Base-by-base conservation (phyloP, 2,113 vertebrate genomes). In the Narcine bancroftii region DNA sequence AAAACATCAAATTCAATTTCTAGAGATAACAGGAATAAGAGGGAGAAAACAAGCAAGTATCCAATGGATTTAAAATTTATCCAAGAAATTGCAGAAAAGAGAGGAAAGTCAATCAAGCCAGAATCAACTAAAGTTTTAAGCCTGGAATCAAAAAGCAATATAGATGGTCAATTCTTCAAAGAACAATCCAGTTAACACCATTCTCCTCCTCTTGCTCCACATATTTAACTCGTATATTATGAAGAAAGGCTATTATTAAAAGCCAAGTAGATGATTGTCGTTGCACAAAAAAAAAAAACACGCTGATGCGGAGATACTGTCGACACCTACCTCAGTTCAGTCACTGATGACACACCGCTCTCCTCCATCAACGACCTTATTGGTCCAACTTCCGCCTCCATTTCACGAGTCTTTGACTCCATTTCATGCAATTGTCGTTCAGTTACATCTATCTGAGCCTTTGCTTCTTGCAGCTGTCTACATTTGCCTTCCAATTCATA, bases 261-360 rank as follows among this genome's bases (percentile, higher is more conserved):
- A 19, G 21, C 66, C 21, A 24, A 5, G 24, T 69, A 69, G 66
- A 69, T 69, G 66, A 15, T 24, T 11, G 53, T 29, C 5, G 21
- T 60, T 63, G 45, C 33, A 56, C 79, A 33, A 53, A 56, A 56
- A 53, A 50, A 50, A 11, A 29, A 13, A 10, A 13, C n/a, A n/a
- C n/a, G 53, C n/a, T 77, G 15, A 60, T 5, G 29, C 69, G 33
- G 45, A 73, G 42, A 63, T 39, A 87, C 19, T 2, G 1, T 42
- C 24, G 39, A 42, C 65, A 42, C 94, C 94, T 93, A 99, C 98
- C 96, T 96, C 81, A 97, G 95, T 63, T 96, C 96, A 92, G 94
- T 94, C 6, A 95, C 93, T 69, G 95, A 95, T 29, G 94, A 77
- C 7, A 93, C 94, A 87, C 95, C 94, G 94, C 95, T 96, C 92